These are phyloP conservation scores for Euspilapteryx auroguttella DNA, from an alignment of 2,888 invertebrate species.

Conservation along the genomic window DNA sequence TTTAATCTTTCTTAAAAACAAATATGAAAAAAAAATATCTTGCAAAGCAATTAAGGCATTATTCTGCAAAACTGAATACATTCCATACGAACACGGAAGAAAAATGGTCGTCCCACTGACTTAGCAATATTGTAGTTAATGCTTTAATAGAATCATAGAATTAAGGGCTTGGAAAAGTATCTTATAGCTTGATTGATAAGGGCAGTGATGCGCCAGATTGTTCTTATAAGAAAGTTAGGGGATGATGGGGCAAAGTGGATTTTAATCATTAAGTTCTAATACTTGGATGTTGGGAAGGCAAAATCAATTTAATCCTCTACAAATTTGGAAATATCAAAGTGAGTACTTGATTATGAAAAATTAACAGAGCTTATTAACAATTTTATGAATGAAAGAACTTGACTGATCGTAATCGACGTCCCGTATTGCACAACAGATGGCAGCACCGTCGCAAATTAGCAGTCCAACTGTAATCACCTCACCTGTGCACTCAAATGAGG, in stretches of 20 bases:
- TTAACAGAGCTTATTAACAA: too few relatives aligned
- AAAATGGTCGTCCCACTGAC: slow-evolving; percentile 39
- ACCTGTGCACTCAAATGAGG: slow-evolving; percentile 20
- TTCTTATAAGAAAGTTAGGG: slow-evolving; percentile 2
- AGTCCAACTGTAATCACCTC: slow-evolving; percentile 47
- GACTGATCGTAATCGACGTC: slow-evolving; percentile 22
- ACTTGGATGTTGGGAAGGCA: too few relatives aligned
- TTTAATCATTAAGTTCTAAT: too few relatives aligned
- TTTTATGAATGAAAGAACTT: too few relatives aligned
- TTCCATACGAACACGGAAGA: slow-evolving; percentile 26
- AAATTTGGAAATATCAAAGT: too few relatives aligned
- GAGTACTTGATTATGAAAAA: too few relatives aligned
- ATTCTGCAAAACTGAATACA: neutral
- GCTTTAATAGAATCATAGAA: slow-evolving; percentile 40
- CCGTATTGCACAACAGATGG: slow-evolving; percentile 31
- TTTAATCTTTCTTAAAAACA: too few relatives aligned
- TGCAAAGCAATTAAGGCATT: too few relatives aligned
- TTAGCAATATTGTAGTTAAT: slow-evolving; percentile 31
- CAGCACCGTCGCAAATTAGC: slow-evolving; percentile 26
- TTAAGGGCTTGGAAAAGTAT: slow-evolving; percentile 29
- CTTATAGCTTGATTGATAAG: slow-evolving; percentile 19
- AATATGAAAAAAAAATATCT: too few relatives aligned
- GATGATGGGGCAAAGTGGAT: slow-evolving; percentile 1
- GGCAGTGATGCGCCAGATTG: slow-evolving; percentile 12
- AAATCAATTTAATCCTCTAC: too few relatives aligned